Conservation (phyloP, 2,888 invertebrate genomes). For the Aethes cnicana region DNA sequence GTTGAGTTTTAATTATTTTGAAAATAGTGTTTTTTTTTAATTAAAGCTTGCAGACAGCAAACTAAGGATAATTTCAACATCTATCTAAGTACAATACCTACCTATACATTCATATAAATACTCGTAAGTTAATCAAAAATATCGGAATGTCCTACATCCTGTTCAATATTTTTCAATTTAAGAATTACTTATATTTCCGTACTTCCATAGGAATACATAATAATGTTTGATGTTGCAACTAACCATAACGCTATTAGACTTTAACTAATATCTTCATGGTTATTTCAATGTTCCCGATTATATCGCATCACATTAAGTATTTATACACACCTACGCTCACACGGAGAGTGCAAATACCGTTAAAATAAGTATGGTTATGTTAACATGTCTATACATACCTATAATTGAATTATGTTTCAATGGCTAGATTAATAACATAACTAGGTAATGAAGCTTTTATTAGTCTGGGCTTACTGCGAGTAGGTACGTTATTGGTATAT, state of each 20-base stretch:
- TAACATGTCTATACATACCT: slow-evolving; percentile 8
- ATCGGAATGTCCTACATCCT: too few species aligned
- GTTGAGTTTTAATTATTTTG: too few species aligned
- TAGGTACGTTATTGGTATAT: too few species aligned
- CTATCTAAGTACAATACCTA: too few species aligned
- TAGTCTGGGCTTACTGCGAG: too few species aligned
- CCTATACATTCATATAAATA: too few species aligned
- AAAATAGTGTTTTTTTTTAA: too few species aligned
- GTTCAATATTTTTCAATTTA: too few species aligned
- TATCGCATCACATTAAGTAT: not conserved
- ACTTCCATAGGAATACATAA: not conserved
- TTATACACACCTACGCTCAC: not conserved
- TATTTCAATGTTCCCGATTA: not conserved
- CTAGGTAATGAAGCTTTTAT: slow-evolving; percentile 9
- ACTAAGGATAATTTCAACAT: too few species aligned
- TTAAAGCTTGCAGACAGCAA: too few species aligned
- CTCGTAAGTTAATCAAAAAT: too few species aligned
- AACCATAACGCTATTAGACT: not conserved
- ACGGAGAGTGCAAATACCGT: not conserved
- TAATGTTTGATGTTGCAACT: not conserved
- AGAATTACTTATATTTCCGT: too few species aligned
- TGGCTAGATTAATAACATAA: slow-evolving; percentile 12
- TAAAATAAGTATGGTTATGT: slow-evolving; percentile 11
- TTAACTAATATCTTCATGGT: not conserved
- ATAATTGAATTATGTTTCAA: slow-evolving; percentile 10